Conservation (phyloP, 92 coral and sea anemone species). For the Plumapathes pennacea region DNA sequence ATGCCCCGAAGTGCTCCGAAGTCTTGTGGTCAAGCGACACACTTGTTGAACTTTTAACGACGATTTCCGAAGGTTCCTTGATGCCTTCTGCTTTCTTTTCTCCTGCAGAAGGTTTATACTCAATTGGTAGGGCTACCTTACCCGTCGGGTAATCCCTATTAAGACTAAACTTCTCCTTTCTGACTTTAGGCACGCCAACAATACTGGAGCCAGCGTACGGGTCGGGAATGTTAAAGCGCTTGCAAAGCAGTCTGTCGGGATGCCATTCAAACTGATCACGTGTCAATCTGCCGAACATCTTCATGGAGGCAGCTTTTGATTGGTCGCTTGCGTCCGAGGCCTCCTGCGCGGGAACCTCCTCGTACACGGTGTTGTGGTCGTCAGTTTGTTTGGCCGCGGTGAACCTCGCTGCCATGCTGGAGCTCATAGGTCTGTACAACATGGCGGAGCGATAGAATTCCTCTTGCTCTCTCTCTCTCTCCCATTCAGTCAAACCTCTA, state of each 20-base stretch:
- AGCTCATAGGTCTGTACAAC: constrained; percentile 78
- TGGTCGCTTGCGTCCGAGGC: constrained; percentile 37
- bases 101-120: too few relatives aligned
- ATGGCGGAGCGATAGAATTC: constrained; percentile 85
- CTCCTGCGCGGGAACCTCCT: constrained; percentile 39
- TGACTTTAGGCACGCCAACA: constrained; percentile 67
- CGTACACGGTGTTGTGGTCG: constrained; percentile 46
- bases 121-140: too few relatives aligned
- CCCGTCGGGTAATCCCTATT: too few relatives aligned
- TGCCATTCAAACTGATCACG: constrained; percentile 92
- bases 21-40: too few relatives aligned
- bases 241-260: constrained; percentile 83
- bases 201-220: constrained; percentile 81
- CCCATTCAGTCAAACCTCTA: constrained; percentile 95
- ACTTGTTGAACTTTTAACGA: too few relatives aligned
- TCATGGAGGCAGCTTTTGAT: constrained; percentile 69
- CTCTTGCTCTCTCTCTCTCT: constrained; percentile 90
- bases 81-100: too few relatives aligned
- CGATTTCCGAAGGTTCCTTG: too few relatives aligned
- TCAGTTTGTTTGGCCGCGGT: constrained; percentile 79
- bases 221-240: constrained; percentile 92
- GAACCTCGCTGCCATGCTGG: constrained; percentile 89
- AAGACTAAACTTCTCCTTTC: constrained; percentile 68
- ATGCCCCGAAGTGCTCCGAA: too few relatives aligned
- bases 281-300: constrained; percentile 93